Evolutionary conservation across 1,140 invertebrate species (phyloP), one percentile per base, ranked within the genome.

Genomic region (Cataglyphis hispanica): DNA sequence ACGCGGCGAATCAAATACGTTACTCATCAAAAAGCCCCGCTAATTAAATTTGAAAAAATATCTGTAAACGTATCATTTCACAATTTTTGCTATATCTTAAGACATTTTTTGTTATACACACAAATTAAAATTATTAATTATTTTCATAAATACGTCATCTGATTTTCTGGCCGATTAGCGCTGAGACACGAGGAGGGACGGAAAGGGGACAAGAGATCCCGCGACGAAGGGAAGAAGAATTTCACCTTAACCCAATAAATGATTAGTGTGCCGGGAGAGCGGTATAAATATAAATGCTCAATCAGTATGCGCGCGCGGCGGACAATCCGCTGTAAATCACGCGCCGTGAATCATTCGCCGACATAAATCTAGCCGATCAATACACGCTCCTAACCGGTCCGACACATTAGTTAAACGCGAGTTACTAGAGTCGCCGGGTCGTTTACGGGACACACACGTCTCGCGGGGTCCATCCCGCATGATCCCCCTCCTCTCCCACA

Each of bases 261-360:
- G 90, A 87, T 89, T 74, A 81, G 88, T 78, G 87, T 46, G 87
- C 67, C 70, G 72, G 86, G 31, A 56, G 67, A 91, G 31, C 78
- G 85, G 86, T 58, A 91, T 91, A 92, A 92, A 93, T 58, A 91
- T 91, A 92, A 92, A 93, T 86, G 89, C 63, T 90, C 91, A 91
- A 92, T 92, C 92, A 91, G 90, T 91, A 87, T 90, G 85, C 85
- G 85, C 50, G 60, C 61, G 81, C 13, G 40, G 50, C 75, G 86
- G 69, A 87, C 81, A 90, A 91, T 88, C 85, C 66, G 88, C 86
- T 89, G 91, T 93, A 93, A 93, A 93, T 93, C 92, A 93, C 89
- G 76, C 63, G 80, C 69, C 84, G 87, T 90, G 90, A 91, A 92
- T 92, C 90, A 91, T 90, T 92, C 91, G 86, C 77, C 86, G 87